These are phyloP conservation scores for Uromys caudimaculatus DNA, from an alignment of 2,797 vertebrate species.

Conservation along the genomic window DNA sequence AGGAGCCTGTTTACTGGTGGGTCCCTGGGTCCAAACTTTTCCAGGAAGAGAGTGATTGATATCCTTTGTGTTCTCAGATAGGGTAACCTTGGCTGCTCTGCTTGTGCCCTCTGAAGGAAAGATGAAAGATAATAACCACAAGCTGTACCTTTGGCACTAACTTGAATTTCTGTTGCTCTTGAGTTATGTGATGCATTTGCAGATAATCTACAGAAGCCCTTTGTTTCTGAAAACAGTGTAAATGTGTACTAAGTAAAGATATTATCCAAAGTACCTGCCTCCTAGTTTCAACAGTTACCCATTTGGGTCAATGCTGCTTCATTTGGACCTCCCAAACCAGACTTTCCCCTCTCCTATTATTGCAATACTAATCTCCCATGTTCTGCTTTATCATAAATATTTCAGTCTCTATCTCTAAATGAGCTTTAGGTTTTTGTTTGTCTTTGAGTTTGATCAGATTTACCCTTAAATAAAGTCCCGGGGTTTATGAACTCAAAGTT, in stretches of 20 bases:
- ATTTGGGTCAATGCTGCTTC: neutral
- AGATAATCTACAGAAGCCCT: neutral
- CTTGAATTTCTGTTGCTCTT: neutral
- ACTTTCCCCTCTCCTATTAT: neutral
- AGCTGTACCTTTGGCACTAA: neutral
- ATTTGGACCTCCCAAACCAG: neutral
- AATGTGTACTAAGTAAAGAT: neutral
- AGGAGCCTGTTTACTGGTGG: constrained; percentile 18
- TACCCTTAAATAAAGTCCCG: neutral
- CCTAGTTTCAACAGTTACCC: neutral
- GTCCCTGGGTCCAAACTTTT: neutral
- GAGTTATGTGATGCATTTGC: neutral
- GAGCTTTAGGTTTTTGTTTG: neutral
- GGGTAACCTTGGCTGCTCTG: neutral
- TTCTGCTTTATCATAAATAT: constrained; percentile 4
- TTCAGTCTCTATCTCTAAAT: neutral
- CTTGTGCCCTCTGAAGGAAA: neutral
- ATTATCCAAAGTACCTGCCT: neutral
- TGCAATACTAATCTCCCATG: neutral
- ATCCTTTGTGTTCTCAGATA: neutral
- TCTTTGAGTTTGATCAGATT: constrained; percentile 43
- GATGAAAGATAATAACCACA: neutral
- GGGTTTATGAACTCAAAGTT: neutral
- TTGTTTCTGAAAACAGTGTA: neutral
- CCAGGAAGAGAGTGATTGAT: neutral